Conservation (phyloP, 2,113 vertebrate genomes). For the Aythya baeri region DNA sequence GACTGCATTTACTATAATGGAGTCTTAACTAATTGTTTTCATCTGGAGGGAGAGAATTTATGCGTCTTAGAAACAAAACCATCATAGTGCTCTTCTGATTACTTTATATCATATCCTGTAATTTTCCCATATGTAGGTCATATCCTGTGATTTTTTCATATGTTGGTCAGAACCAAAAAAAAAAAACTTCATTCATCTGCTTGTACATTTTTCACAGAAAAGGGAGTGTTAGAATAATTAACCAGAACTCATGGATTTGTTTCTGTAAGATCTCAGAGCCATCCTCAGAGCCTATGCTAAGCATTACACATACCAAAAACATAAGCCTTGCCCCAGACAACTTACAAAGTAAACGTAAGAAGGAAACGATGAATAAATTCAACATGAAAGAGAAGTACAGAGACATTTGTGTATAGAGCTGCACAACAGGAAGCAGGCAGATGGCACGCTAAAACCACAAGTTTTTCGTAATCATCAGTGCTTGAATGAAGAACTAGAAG, state of each 20-base stretch:
- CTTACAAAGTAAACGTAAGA: not conserved
- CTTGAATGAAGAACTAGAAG: not conserved
- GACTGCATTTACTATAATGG: not conserved
- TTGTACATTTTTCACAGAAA: not conserved
- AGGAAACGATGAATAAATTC: not conserved
- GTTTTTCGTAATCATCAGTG: not conserved
- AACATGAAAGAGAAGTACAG: not conserved
- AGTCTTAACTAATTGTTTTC: not conserved
- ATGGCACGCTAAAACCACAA: not conserved
- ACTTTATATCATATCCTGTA: not conserved
- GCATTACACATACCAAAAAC: not conserved
- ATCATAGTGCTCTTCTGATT: not conserved
- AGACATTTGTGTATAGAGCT: accelerated
- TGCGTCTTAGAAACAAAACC: not conserved
- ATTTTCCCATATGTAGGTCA: too few relatives aligned
- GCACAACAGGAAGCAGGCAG: not conserved
- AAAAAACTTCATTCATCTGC: not conserved
- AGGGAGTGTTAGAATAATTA: not conserved
- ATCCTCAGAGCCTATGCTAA: not conserved
- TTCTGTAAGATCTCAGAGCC: not conserved
- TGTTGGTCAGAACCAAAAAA: not conserved
- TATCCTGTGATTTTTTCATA: not conserved
- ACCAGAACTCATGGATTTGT: not conserved
- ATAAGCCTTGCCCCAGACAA: not conserved
- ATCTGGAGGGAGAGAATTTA: not conserved